phyloP scores from a whole-genome alignment of 2,113 vertebrate genomes.

The Tylochromis polylepis region DNA sequence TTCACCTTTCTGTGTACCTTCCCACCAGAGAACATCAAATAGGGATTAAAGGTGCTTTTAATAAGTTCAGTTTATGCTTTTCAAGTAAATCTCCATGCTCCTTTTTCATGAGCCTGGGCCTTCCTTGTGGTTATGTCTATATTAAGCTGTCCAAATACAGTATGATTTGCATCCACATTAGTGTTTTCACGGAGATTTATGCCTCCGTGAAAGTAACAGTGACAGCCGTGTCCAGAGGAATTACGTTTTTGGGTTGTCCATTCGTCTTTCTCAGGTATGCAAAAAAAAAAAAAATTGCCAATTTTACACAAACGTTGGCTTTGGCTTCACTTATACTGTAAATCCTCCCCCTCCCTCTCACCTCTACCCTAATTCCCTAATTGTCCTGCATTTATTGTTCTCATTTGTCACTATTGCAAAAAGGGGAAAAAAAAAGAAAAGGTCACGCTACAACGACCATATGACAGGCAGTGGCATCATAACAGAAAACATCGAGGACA shows the following conservation, averaged over 20 bases:
- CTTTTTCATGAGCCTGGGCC: not conserved
- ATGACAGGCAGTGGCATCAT: not conserved
- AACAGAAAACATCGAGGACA: fast-evolving
- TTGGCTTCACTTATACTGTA: not conserved
- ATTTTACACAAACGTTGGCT: not conserved
- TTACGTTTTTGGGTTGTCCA: not conserved
- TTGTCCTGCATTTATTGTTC: not conserved
- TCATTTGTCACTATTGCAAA: not conserved
- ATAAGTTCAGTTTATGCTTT: not conserved
- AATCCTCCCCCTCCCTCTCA: not conserved
- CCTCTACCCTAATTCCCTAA: not conserved
- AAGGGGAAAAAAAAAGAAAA: too few species aligned
- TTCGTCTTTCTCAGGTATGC: not conserved
- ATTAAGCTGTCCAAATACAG: not conserved
- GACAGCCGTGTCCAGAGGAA: not conserved
- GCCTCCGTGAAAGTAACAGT: not conserved
- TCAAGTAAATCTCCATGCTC: not conserved
- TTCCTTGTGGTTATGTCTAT: not conserved
- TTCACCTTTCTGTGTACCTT: not conserved
- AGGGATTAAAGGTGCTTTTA: not conserved
- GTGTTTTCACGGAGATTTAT: not conserved
- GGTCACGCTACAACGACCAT: not conserved
- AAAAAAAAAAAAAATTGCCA: not conserved
- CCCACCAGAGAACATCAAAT: not conserved
- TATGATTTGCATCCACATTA: not conserved